A percentile compares a stretch with the other conserved stretches of the same genome.
phyloP scores from a whole-genome alignment of 2,113 vertebrate genomes.

The Limnothrissa miodon region DNA sequence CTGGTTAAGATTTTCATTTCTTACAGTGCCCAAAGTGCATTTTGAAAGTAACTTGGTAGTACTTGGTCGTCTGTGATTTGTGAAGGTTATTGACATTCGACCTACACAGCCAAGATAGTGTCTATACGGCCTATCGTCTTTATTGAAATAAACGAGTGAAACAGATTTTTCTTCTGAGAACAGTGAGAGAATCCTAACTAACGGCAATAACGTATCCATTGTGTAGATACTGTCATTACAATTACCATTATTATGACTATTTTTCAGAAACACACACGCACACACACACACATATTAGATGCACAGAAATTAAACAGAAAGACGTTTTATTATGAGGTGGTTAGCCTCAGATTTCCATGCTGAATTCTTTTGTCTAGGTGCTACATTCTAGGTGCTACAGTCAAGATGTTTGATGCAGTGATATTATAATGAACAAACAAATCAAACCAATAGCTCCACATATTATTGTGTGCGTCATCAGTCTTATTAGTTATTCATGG shows the following conservation, averaged over 20 bases:
- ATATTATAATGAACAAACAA: background rate
- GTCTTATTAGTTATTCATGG: slow-evolving; percentile 2
- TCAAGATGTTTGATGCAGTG: background rate
- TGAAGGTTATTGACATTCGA: background rate
- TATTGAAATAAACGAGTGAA: background rate
- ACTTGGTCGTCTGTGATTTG: no score
- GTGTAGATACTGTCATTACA: no score
- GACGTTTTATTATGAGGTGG: background rate
- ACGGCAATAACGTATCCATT: no score
- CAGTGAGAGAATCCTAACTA: no score
- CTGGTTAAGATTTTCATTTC: no score
- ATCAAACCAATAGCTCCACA: background rate
- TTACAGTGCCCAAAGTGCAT: no score
- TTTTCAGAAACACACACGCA: background rate
- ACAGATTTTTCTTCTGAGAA: no score
- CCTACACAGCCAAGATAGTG: background rate
- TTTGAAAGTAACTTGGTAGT: no score
- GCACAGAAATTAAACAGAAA: background rate
- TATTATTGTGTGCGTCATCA: background rate
- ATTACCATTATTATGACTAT: no score
- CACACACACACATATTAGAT: background rate
- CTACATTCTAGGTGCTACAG: background rate
- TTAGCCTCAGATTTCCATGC: background rate
- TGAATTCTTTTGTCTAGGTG: background rate
- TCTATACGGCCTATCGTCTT: no score